Base-by-base conservation (phyloP, 2,888 invertebrate genomes). In the Aplocera efformata region DNA sequence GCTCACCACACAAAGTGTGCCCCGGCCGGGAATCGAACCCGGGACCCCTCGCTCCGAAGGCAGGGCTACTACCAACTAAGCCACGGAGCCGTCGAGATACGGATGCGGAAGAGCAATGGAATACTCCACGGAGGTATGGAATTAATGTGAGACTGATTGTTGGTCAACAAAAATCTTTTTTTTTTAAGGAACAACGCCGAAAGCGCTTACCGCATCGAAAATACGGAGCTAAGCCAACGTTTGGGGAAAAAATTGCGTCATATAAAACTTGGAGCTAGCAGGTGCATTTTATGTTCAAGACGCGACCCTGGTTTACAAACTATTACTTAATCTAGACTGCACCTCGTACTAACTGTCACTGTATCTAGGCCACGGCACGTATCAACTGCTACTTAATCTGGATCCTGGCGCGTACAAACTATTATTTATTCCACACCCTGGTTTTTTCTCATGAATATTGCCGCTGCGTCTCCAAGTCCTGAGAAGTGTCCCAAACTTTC, bases 251-350 rank as follows among this genome's bases (percentile, higher is more conserved):
- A 70, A 65, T 74, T 73, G 67, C 59, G 68, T 76, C 65, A 75
- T 75, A 78, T 74, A 72, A 73, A 72, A 77, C 70, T 76, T 65
- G 63, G 67, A 67, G 77, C 68, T 56, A 72, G 53, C 82, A 80
- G 79, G 79, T 82, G 82, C 71, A 60, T 45, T 77, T 77, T 76
- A 82, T 75, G 68, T 66, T 58, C 60, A 60, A 63, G 67, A 67
- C 67, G 67, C 63, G 68, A 67, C 62, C 56, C 50, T 52, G 61
- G 67, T 72, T 78, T 76, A 26, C 6, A 26, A 26, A 40, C 10
- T 25, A 25, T 1, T 4, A 32, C 8, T 0, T 7, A 10, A 13
- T 30, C 17, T 11, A 9, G 6, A 35, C 32, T 11, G 13, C 7
- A 6, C 5, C 8, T 25, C n/a, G 5, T 25, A 5, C 8, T 8